Percentiles rank a stretch among this genome's conserved stretches.
phyloP scores from a whole-genome alignment of 2,888 invertebrate species.

The Tenthredo mesomela region DNA sequence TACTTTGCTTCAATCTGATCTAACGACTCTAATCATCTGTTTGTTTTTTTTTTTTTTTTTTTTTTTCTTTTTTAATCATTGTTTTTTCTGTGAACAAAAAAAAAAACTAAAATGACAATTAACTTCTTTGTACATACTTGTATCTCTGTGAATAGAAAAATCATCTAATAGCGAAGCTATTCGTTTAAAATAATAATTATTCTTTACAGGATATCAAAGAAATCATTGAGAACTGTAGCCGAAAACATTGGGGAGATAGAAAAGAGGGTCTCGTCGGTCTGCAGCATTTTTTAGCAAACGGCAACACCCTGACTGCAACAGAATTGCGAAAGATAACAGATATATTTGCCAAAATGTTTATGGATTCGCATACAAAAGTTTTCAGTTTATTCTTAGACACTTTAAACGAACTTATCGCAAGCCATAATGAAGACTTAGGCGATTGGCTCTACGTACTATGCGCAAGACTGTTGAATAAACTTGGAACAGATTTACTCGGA shows the following conservation, averaged over 20 bases:
- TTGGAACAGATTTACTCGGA: slow-evolving; percentile 94
- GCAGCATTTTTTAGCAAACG: slow-evolving; percentile 87
- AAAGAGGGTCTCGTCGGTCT: slow-evolving; percentile 95
- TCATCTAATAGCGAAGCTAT: neutral
- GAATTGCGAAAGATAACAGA: slow-evolving; percentile 94
- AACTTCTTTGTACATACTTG: slow-evolving; percentile 38
- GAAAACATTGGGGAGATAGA: slow-evolving; percentile 95
- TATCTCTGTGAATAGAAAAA: neutral
- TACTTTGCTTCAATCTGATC: neutral
- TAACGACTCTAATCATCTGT: neutral
- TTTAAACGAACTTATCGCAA: slow-evolving; percentile 91
- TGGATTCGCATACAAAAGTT: slow-evolving; percentile 97
- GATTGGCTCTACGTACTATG: slow-evolving; percentile 97
- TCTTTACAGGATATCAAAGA: slow-evolving; percentile 87
- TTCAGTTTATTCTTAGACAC: slow-evolving; percentile 96
- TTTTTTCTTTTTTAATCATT: neutral
- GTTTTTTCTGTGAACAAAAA: slow-evolving; percentile 18
- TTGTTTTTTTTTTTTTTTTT: neutral
- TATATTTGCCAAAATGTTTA: slow-evolving; percentile 97
- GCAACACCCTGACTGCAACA: slow-evolving; percentile 83
- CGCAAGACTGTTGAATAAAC: slow-evolving; percentile 92
- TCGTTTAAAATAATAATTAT: neutral
- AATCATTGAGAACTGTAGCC: slow-evolving; percentile 92
- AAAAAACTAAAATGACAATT: slow-evolving; percentile 9
- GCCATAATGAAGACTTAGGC: slow-evolving; percentile 92